A percentile compares a stretch with the other conserved stretches of the same genome.
phyloP scores from a whole-genome alignment of 2,888 invertebrate species.

The Rotaria macrura region DNA sequence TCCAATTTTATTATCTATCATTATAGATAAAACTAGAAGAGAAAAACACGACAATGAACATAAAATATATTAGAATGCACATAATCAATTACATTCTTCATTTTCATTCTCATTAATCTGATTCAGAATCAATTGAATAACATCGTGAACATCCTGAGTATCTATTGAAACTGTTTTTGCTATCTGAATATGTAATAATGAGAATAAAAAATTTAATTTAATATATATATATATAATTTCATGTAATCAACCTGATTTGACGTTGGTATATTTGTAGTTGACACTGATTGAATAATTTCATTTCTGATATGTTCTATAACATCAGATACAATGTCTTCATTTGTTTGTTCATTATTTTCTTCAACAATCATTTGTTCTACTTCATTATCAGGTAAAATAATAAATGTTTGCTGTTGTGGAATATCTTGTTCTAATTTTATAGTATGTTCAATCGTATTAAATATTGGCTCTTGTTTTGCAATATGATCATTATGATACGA shows the following conservation, averaged over 20 bases:
- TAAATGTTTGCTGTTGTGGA: not conserved
- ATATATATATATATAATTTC: no score
- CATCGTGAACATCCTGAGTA: not conserved
- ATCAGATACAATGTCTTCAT: not conserved
- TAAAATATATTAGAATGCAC: no score
- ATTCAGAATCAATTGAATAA: not conserved
- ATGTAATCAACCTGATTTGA: not conserved
- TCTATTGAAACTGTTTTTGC: no score
- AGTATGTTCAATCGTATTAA: not conserved
- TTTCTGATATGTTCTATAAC: not conserved
- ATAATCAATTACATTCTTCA: not conserved
- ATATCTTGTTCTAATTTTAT: not conserved
- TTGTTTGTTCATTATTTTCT: not conserved
- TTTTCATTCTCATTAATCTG: not conserved
- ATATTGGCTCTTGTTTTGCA: not conserved
- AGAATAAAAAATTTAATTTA: not conserved
- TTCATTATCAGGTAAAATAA: slow-evolving; percentile 16
- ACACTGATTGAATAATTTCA: not conserved
- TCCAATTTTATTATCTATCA: no score
- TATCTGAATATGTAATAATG: no score
- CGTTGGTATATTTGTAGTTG: not conserved
- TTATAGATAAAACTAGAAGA: no score
- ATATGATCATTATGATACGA: not conserved
- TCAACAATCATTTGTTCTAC: not conserved
- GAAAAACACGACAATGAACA: no score